Evolutionary conservation across 2,888 invertebrate genomes (phyloP), one percentile per base, ranked within the genome.

Genomic region (Danaus chrysippus): DNA sequence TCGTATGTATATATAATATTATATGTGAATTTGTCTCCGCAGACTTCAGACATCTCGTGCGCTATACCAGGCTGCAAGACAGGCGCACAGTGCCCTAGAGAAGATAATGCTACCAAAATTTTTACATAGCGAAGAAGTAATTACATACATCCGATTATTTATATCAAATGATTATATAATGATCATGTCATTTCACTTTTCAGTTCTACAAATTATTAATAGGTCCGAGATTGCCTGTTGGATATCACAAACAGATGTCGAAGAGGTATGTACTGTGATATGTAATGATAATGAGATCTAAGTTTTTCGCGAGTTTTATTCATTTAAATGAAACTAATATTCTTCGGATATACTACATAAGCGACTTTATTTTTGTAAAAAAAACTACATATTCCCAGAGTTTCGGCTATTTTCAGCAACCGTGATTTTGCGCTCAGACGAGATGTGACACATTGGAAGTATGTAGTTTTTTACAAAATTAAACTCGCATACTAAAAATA

Each of bases 71-170:
- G 96, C 96, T 0, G 96, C 96, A 75, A 94, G 96, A 74, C 93
- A 94, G 79, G 94, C 95, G 0, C 96, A 95, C 76, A 92, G 93
- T 42, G 82, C 94, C 3, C 84, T 97, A 71, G 96, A 96, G 80
- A 93, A 93, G 69, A 92, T 93, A 64, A 94, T 95, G 90, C 85
- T 96, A 67, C 95, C 96, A 11, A 92, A 94, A 74, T 97, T 96
- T 86, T 93, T 96, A 80, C 95, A 96, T 75, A 96, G 96, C 78
- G 95, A 95, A 83, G 94, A 95, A 88, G 95, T 96, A 86, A 42
- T 10, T 54, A 19, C 8, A n/a, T 12, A 34, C 44, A 19, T 1
- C 8, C 3, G 41, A 3, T 53, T 15, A 46, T 44, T 42, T 5
- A 49, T 41, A 34, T 42, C 42, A 10, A 55, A n/a, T 42, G 19